Conservation (phyloP, 2,797 vertebrate genomes). For the Hyperoplus lanceolatus region DNA sequence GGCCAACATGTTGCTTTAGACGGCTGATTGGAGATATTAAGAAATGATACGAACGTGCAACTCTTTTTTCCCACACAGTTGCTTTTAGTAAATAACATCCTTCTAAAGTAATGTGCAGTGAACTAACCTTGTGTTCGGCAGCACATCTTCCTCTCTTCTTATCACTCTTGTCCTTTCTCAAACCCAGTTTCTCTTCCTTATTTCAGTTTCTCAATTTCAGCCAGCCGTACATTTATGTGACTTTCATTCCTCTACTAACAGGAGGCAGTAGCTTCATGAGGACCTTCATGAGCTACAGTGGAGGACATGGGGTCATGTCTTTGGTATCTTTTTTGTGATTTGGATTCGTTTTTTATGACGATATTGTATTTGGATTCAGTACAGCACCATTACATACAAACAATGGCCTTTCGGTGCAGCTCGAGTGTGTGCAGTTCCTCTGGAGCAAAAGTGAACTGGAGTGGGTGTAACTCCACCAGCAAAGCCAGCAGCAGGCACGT, state of each 20-base stretch:
- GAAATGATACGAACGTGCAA: constrained; percentile 4
- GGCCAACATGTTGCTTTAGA: neutral
- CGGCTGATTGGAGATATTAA: neutral
- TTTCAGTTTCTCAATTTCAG: constrained; percentile 32
- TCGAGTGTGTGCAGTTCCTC: constrained; percentile 32
- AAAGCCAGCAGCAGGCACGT: constrained; percentile 52
- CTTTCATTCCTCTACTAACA: constrained; percentile 3
- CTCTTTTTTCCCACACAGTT: constrained; percentile 1
- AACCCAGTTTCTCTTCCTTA: constrained; percentile 47
- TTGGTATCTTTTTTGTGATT: neutral
- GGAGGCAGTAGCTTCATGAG: neutral
- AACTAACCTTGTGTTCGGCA: neutral
- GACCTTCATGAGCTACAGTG: neutral
- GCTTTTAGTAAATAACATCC: neutral
- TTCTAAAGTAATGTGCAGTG: neutral
- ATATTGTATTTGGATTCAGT: neutral
- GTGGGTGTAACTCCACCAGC: constrained; percentile 51
- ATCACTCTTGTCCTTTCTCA: constrained; percentile 16
- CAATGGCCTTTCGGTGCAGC: constrained; percentile 43
- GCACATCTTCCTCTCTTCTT: neutral
- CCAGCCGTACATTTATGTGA: neutral
- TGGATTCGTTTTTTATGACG: neutral
- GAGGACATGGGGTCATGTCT: neutral
- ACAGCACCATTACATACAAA: constrained; percentile 22
- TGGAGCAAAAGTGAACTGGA: constrained; percentile 41